Percentiles rank a stretch among this genome's conserved stretches.
These are phyloP conservation scores for Rhysida immarginata DNA, from an alignment of 1,140 invertebrate species.

Conservation along the genomic window DNA sequence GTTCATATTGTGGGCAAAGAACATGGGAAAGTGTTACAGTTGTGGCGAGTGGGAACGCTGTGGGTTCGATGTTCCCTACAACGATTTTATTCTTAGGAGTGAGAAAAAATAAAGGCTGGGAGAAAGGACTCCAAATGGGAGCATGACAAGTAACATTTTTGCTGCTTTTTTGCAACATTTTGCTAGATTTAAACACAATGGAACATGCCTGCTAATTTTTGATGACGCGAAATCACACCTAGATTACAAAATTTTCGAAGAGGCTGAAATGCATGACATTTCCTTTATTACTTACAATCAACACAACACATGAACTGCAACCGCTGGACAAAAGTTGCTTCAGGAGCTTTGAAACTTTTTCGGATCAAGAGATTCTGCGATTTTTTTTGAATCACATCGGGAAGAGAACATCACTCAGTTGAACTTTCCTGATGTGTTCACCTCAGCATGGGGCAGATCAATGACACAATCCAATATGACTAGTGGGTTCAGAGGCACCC, in stretches of 20 bases:
- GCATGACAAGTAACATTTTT: slow-evolving; percentile 21
- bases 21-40: slow-evolving; percentile 25
- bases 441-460: not conserved
- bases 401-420: not conserved
- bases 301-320: slow-evolving; percentile 29
- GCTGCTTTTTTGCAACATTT: slow-evolving; percentile 24
- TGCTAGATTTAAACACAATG: slow-evolving; percentile 19
- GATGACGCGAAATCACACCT: slow-evolving; percentile 26
- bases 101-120: slow-evolving; percentile 18
- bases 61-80: slow-evolving; percentile 23
- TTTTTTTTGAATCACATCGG: not conserved
- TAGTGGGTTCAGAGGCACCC: too few species aligned
- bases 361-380: slow-evolving; percentile 25
- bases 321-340: slow-evolving; percentile 26
- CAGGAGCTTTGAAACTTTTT: slow-evolving; percentile 24
- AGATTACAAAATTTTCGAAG: slow-evolving; percentile 17
- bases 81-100: slow-evolving; percentile 29
- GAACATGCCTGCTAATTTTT: slow-evolving; percentile 25
- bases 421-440: not conserved
- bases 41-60: slow-evolving; percentile 26
- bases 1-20: slow-evolving; percentile 26
- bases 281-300: slow-evolving; percentile 23
- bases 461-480: too few species aligned
- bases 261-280: slow-evolving; percentile 23
- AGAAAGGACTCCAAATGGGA: slow-evolving; percentile 22